Evolutionary conservation across 2,113 vertebrate genomes (phyloP).

Genomic region (Oryzias woworae): DNA sequence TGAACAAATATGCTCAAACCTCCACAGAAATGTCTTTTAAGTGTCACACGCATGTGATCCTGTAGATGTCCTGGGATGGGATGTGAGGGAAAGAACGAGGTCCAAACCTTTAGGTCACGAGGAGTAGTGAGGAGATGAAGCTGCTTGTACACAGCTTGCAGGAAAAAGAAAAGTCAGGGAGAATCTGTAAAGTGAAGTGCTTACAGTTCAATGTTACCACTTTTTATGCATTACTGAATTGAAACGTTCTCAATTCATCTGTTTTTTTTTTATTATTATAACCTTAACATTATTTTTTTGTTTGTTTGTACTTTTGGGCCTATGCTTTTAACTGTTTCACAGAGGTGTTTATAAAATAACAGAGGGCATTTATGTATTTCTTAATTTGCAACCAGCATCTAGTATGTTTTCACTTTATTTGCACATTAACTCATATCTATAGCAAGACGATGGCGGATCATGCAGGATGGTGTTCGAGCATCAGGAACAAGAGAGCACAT

Average conservation of each 20-base stretch:
- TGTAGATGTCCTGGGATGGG: slow-evolving; percentile 15
- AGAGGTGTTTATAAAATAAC: slow-evolving; percentile 51
- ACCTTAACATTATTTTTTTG: slow-evolving; percentile 23
- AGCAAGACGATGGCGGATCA: slow-evolving; percentile 57
- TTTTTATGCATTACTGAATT: slow-evolving; percentile 37
- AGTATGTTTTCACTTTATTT: slow-evolving; percentile 64
- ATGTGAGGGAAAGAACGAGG: slow-evolving; percentile 21
- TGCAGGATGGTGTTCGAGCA: slow-evolving; percentile 39
- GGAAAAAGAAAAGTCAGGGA: slow-evolving; percentile 21
- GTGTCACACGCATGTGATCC: neutral
- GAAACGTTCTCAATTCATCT: slow-evolving; percentile 41
- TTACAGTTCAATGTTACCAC: slow-evolving; percentile 17
- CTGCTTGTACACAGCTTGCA: slow-evolving; percentile 27
- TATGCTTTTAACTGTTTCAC: slow-evolving; percentile 49
- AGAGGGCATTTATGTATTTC: slow-evolving; percentile 60
- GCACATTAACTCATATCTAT: slow-evolving; percentile 73
- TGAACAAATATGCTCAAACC: slow-evolving; percentile 6
- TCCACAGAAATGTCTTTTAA: slow-evolving; percentile 18
- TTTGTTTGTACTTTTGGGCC: slow-evolving; percentile 32
- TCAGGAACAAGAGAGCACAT: slow-evolving; percentile 54
- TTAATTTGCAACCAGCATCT: slow-evolving; percentile 50
- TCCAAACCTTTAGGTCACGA: slow-evolving; percentile 20
- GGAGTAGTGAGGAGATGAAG: slow-evolving; percentile 28
- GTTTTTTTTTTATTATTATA: slow-evolving; percentile 22
- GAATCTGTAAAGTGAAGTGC: slow-evolving; percentile 28